These are phyloP conservation scores for Falco cherrug DNA, from an alignment of 2,797 vertebrate genomes.

Conservation along the genomic window DNA sequence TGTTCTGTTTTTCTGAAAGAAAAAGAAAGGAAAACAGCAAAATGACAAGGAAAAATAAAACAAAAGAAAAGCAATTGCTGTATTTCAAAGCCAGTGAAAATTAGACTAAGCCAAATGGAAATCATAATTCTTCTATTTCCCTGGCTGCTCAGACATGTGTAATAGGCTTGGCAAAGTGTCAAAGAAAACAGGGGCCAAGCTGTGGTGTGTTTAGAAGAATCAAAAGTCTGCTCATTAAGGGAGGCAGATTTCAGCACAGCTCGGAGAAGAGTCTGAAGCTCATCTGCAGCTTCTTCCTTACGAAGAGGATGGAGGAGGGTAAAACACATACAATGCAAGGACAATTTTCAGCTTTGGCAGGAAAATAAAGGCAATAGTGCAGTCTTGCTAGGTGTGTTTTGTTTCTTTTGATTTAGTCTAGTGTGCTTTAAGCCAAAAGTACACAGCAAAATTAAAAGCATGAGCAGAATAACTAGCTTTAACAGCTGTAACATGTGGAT, in stretches of 20 bases:
- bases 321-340: not conserved
- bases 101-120: conserved; percentile 79
- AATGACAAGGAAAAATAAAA: conserved; percentile 53
- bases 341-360: not conserved
- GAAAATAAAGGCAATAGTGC: not conserved
- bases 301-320: not conserved
- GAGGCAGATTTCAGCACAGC: conserved; percentile 45
- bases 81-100: conserved; percentile 75
- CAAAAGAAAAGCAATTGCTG: conserved; percentile 51
- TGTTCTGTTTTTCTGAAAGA: not conserved
- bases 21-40: conserved; percentile 3
- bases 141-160: conserved; percentile 65
- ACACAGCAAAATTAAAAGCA: conserved; percentile 21
- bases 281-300: not conserved
- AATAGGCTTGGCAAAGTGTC: conserved; percentile 75
- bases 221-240: conserved; percentile 24
- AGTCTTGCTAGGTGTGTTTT: not conserved
- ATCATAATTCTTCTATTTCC: conserved; percentile 74
- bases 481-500: not conserved
- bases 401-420: not conserved
- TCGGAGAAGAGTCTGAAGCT: not conserved
- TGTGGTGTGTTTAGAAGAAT: conserved; percentile 36
- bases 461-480: not conserved
- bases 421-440: not conserved
- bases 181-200: conserved; percentile 69